These are phyloP conservation scores for Cantharis rufa DNA, from an alignment of 2,888 invertebrate species.

Conservation along the genomic window DNA sequence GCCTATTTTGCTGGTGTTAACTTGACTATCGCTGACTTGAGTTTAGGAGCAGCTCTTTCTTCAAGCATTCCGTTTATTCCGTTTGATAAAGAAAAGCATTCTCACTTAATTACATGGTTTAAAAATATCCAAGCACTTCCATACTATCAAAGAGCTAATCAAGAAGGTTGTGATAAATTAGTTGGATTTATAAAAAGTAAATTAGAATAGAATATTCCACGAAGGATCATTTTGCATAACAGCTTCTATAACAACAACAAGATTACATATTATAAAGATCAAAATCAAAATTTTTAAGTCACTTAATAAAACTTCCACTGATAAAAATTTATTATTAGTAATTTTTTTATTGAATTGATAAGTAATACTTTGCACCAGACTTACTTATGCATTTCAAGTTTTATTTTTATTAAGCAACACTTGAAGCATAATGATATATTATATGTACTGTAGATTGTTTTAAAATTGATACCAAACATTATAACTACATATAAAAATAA, in stretches of 20 bases:
- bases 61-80: slow-evolving; percentile 45
- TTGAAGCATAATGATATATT: too few species aligned
- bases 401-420: too few species aligned
- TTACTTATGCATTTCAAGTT: too few species aligned
- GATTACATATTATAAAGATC: too few species aligned
- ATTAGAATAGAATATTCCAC: slow-evolving; percentile 4
- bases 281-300: too few species aligned
- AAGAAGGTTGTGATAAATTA: slow-evolving; percentile 21
- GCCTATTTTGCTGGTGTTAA: slow-evolving; percentile 59
- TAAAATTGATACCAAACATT: too few species aligned
- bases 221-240: background rate
- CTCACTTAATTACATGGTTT: slow-evolving; percentile 45
- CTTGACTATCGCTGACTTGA: slow-evolving; percentile 61
- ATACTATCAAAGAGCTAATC: slow-evolving; percentile 35
- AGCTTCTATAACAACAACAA: background rate
- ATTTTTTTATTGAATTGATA: too few species aligned
- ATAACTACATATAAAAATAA: too few species aligned
- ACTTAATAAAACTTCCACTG: too few species aligned
- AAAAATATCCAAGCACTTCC: slow-evolving; percentile 43
- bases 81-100: slow-evolving; percentile 34
- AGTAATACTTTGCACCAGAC: too few species aligned
- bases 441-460: too few species aligned
- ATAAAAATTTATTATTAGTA: too few species aligned
- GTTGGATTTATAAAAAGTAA: slow-evolving; percentile 20
- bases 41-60: slow-evolving; percentile 51